Evolutionary conservation across 2,888 invertebrate genomes (phyloP).

Genomic region (Dicycla oo): DNA sequence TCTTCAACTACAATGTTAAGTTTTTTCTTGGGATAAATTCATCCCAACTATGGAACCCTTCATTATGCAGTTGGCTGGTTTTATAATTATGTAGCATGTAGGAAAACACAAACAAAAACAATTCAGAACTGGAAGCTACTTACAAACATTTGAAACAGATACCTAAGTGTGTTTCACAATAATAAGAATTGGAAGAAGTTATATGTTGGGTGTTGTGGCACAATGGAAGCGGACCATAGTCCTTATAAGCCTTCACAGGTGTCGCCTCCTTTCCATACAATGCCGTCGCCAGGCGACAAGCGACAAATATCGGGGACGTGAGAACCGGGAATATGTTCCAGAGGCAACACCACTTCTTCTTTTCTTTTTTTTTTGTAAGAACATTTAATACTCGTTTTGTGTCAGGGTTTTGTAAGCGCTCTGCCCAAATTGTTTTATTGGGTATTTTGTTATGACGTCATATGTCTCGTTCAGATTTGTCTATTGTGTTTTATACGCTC

Average conservation of each 20-base stretch:
- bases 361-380: conserved; percentile 49
- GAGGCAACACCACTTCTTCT: conserved; percentile 58
- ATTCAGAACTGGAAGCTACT: conserved; percentile 65
- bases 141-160: conserved; percentile 70
- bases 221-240: conserved; percentile 74
- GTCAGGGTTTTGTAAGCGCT: conserved; percentile 38
- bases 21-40: no score
- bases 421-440: conserved; percentile 30
- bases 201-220: conserved; percentile 72
- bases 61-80: no score
- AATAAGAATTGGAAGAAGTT: conserved; percentile 75
- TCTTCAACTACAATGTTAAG: no score
- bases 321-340: conserved; percentile 70
- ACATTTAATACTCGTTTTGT: conserved; percentile 48
- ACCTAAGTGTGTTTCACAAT: conserved; percentile 73
- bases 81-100: no score
- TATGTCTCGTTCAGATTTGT: conserved; percentile 13
- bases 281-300: conserved; percentile 66
- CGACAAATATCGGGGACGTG: conserved; percentile 74
- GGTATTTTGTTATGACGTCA: conserved; percentile 4
- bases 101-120: conserved; percentile 34
- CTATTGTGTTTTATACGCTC: conserved; percentile 6
- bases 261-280: conserved; percentile 76
- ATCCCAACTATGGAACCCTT: no score
- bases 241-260: conserved; percentile 83